Conservation (phyloP, 2,888 invertebrate species). For the Pegoplata infirma region DNA sequence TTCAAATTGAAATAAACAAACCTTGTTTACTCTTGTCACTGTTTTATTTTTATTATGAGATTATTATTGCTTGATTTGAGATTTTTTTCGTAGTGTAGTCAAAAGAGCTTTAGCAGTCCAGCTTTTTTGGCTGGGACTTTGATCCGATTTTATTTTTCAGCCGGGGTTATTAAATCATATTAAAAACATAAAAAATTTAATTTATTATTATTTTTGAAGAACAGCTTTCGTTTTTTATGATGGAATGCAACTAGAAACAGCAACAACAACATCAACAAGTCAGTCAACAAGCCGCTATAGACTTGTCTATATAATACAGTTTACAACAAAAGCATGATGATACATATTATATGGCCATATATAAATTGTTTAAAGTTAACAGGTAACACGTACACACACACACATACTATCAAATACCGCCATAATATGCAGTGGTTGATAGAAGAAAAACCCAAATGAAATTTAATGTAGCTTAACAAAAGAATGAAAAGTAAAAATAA, state of each 20-base stretch:
- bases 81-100: too few relatives aligned
- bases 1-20: too few relatives aligned
- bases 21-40: too few relatives aligned
- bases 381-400: background rate
- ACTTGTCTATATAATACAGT: background rate
- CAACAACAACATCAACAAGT: conserved; percentile 4
- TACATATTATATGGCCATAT: background rate
- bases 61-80: too few relatives aligned
- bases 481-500: background rate
- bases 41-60: too few relatives aligned
- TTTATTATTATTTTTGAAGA: conserved; percentile 23
- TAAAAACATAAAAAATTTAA: too few relatives aligned
- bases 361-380: background rate
- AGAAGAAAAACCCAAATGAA: background rate
- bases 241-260: conserved; percentile 54
- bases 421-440: background rate
- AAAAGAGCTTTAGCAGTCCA: too few relatives aligned
- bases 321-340: background rate
- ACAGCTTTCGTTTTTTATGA: conserved; percentile 58
- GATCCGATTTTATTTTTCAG: too few relatives aligned
- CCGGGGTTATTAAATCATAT: too few relatives aligned
- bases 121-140: too few relatives aligned
- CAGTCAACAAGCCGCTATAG: background rate
- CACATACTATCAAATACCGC: background rate
- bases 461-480: conserved; percentile 13